Evolutionary conservation across 2,113 vertebrate genomes (phyloP).

Genomic region (Myanophis thanlyinensis): DNA sequence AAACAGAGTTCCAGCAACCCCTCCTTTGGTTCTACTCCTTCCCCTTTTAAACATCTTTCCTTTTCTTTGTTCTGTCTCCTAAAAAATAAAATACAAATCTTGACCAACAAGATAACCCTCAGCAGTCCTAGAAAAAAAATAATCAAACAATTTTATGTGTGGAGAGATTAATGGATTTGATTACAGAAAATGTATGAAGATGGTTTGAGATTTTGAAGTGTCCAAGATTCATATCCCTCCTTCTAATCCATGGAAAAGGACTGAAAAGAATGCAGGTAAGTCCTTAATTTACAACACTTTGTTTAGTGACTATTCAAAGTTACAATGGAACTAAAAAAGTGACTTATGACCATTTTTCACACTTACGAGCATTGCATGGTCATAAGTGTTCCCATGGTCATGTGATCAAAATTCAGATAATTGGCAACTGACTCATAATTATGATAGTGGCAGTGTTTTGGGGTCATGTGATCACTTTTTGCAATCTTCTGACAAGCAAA

Average conservation of each 20-base stretch:
- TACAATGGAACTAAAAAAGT: too few relatives aligned
- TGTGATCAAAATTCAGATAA: too few relatives aligned
- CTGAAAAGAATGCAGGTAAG: neutral
- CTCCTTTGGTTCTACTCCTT: neutral
- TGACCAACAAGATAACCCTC: neutral
- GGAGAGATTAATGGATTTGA: neutral
- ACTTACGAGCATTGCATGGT: too few relatives aligned
- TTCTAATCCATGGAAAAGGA: neutral
- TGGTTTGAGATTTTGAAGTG: neutral
- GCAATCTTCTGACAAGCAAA: neutral
- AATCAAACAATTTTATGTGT: neutral
- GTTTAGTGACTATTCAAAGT: too few relatives aligned
- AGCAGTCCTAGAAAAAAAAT: neutral
- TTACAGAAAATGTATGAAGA: neutral
- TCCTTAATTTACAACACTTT: too few relatives aligned
- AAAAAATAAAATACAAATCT: neutral
- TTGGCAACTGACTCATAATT: too few relatives aligned
- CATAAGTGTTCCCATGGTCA: too few relatives aligned
- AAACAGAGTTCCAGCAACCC: neutral
- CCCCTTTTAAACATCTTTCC: neutral
- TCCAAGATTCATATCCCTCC: neutral
- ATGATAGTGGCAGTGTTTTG: neutral
- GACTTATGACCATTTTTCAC: neutral
- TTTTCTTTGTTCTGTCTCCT: neutral
- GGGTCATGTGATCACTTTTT: neutral